Conservation (phyloP, 2,797 vertebrate species). For the Lycodopsis pacificus region DNA sequence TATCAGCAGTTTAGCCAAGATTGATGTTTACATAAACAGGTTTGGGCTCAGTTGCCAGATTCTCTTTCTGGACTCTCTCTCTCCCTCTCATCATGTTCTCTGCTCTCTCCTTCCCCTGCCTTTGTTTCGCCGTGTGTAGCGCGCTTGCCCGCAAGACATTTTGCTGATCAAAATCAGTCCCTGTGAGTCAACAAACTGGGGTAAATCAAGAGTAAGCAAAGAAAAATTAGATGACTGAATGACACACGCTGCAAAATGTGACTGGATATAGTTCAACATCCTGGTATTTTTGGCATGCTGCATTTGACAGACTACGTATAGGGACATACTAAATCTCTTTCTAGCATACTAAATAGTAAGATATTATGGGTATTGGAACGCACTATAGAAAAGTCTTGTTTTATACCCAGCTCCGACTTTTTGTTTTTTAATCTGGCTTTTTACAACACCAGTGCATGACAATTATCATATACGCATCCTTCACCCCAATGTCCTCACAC, state of each 20-base stretch:
- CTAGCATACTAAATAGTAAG: too few species aligned
- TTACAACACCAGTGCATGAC: background rate
- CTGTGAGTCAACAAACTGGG: slow-evolving; percentile 10
- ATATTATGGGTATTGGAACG: too few species aligned
- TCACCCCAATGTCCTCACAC: too few species aligned
- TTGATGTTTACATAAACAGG: slow-evolving; percentile 82
- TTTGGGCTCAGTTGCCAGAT: slow-evolving; percentile 54
- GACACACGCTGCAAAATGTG: background rate
- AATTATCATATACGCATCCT: too few species aligned
- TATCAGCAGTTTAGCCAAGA: slow-evolving; percentile 75
- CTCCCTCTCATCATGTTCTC: background rate
- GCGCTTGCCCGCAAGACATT: slow-evolving; percentile 7
- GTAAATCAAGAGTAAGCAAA: slow-evolving; percentile 24
- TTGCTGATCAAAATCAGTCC: slow-evolving; percentile 25
- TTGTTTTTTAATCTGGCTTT: background rate
- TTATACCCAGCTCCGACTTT: too few species aligned
- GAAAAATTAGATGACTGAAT: slow-evolving; percentile 17
- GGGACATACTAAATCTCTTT: too few species aligned
- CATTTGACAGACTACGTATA: too few species aligned
- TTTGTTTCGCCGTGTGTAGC: slow-evolving; percentile 36
- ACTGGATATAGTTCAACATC: too few species aligned
- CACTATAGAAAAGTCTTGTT: too few species aligned
- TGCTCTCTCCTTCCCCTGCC: background rate
- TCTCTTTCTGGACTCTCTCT: slow-evolving; percentile 41
- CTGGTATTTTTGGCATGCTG: too few species aligned